These are phyloP conservation scores for Chionodraco myersi DNA, from an alignment of 2,113 vertebrate genomes.

Conservation along the genomic window DNA sequence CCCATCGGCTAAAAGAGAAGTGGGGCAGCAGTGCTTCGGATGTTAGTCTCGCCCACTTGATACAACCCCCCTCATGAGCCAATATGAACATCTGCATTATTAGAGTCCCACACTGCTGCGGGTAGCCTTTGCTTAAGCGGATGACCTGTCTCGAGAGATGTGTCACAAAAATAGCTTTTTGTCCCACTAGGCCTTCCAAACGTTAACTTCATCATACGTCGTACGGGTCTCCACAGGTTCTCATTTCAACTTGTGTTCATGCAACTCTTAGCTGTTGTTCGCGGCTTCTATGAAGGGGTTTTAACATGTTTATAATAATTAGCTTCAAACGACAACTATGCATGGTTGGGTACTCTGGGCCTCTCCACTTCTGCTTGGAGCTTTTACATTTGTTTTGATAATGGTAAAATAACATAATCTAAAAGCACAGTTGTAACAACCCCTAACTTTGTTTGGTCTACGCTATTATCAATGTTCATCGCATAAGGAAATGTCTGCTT, in stretches of 20 bases:
- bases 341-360: conserved; percentile 1
- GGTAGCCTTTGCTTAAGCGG: conserved; percentile 27
- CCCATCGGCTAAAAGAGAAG: conserved; percentile 43
- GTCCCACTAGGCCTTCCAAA: neutral
- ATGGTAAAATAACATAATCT: conserved; percentile 33
- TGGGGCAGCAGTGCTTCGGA: conserved; percentile 67
- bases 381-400: conserved; percentile 52
- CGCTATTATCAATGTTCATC: conserved; percentile 19
- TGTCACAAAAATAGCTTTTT: neutral
- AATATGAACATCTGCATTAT: conserved; percentile 46
- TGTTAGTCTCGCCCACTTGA: neutral
- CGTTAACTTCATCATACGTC: neutral
- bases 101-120: conserved; percentile 14
- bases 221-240: conserved; percentile 15
- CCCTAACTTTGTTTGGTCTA: conserved; percentile 50
- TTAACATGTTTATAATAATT: conserved; percentile 58
- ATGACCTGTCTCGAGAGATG: conserved; percentile 1
- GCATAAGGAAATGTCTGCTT: conserved; percentile 64
- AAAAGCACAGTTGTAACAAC: conserved; percentile 38
- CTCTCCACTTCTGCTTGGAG: neutral
- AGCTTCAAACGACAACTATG: conserved; percentile 50
- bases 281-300: conserved; percentile 49
- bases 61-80: conserved; percentile 16
- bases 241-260: conserved; percentile 28
- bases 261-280: conserved; percentile 56